phyloP scores from a whole-genome alignment of 1,140 invertebrate species.

The Caerostris darwini region DNA sequence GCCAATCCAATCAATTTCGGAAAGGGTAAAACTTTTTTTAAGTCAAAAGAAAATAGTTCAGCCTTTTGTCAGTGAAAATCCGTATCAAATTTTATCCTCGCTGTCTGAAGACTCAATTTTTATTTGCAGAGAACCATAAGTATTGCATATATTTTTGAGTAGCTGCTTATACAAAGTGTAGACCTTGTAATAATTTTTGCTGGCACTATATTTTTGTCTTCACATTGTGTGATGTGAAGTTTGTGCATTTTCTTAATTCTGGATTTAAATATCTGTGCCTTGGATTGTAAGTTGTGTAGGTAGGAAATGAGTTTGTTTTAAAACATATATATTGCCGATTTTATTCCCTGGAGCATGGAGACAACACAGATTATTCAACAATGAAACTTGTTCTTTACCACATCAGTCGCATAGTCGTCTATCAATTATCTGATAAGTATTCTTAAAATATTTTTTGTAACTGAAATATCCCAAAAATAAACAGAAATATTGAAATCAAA shows the following conservation, averaged over 20 bases:
- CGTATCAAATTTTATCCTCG: constrained; percentile 57
- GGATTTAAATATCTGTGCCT: neutral
- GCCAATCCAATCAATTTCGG: too few relatives aligned
- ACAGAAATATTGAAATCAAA: too few relatives aligned
- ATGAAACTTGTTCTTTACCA: constrained; percentile 53
- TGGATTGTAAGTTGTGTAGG: constrained; percentile 62
- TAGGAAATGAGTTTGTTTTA: constrained; percentile 68
- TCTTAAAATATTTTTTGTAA: constrained; percentile 61
- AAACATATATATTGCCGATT: constrained; percentile 44
- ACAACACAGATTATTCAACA: constrained; percentile 28
- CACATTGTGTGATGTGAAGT: constrained; percentile 45
- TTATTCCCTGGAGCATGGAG: constrained; percentile 46
- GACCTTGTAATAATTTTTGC: constrained; percentile 71
- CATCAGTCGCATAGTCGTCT: constrained; percentile 24
- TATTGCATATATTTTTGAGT: constrained; percentile 52
- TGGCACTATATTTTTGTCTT: constrained; percentile 48
- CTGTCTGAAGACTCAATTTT: constrained; percentile 56
- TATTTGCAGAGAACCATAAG: constrained; percentile 53
- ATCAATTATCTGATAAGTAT: constrained; percentile 44
- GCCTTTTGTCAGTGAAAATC: neutral
- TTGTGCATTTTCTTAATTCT: constrained; percentile 72
- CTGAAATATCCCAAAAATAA: neutral
- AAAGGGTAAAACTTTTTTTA: neutral
- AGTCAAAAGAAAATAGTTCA: neutral
- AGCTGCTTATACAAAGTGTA: constrained; percentile 53